Evolutionary conservation across 2,888 invertebrate genomes (phyloP).

Genomic region (Sinopyrophorus schimmeli): DNA sequence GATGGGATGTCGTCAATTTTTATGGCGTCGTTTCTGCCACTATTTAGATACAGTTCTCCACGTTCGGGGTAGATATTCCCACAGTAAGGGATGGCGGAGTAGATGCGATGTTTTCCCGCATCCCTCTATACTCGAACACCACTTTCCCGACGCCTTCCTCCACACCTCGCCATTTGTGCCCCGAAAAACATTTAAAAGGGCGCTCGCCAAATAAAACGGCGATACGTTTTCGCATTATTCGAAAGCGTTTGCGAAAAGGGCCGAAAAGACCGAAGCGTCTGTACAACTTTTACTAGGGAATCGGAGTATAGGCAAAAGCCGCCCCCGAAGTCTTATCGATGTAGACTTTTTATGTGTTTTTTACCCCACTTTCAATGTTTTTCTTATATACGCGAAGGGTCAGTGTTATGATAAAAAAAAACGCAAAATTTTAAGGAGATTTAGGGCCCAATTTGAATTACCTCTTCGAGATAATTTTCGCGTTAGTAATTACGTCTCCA

Average conservation of each 20-base stretch:
- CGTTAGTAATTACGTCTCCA: too few species aligned
- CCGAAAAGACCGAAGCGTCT: too few species aligned
- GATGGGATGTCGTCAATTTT: conserved; percentile 39
- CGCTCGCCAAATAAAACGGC: too few species aligned
- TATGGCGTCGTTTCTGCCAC: conserved; percentile 39
- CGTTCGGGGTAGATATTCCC: conserved; percentile 22
- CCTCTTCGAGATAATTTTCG: too few species aligned
- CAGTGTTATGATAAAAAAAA: conserved; percentile 20
- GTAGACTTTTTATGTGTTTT: conserved; percentile 33
- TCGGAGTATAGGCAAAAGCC: conserved; percentile 10
- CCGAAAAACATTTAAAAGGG: too few species aligned
- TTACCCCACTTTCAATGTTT: conserved; percentile 27
- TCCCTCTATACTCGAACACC: conserved; percentile 2
- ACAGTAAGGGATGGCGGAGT: conserved; percentile 20
- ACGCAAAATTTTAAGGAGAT: too few species aligned
- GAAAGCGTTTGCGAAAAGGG: too few species aligned
- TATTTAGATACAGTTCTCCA: conserved; percentile 40
- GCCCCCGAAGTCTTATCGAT: conserved; percentile 31
- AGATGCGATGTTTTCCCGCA: conserved; percentile 12
- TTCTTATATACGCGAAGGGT: conserved; percentile 27
- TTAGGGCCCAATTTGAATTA: too few species aligned
- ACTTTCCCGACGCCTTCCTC: too few species aligned
- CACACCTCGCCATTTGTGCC: not conserved
- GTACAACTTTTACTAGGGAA: too few species aligned
- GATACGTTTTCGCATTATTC: too few species aligned